phyloP scores from a whole-genome alignment of 2,888 invertebrate species.

The Andricus curvator region DNA sequence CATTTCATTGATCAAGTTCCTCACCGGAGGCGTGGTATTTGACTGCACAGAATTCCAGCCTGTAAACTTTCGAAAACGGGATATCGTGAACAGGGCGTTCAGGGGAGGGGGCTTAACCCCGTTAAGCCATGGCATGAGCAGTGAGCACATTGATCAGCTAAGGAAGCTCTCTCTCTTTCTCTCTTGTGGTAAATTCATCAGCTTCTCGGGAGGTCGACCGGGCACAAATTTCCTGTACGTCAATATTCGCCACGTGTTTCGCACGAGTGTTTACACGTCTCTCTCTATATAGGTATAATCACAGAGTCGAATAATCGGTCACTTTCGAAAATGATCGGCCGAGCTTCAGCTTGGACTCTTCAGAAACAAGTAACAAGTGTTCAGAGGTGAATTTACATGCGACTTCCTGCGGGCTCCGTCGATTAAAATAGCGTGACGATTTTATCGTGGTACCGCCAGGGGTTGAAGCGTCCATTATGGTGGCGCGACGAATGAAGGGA shows the following conservation, averaged over 20 bases:
- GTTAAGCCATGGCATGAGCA: constrained; percentile 30
- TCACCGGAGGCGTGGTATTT: constrained; percentile 27
- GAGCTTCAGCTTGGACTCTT: background rate
- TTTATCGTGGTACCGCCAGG: constrained; percentile 69
- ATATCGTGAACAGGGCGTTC: constrained; percentile 36
- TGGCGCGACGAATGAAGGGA: constrained; percentile 42
- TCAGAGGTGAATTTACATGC: constrained; percentile 69
- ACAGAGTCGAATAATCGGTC: background rate
- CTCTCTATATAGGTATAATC: constrained; percentile 1
- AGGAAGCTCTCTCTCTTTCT: constrained; percentile 19
- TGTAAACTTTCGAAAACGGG: constrained; percentile 41
- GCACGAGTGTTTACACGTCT: constrained; percentile 43
- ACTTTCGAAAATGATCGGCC: background rate
- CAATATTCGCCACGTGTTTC: constrained; percentile 47
- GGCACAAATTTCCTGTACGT: constrained; percentile 40
- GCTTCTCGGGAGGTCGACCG: constrained; percentile 19
- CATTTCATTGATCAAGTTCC: constrained; percentile 32
- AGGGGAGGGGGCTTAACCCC: constrained; percentile 39
- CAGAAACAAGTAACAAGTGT: constrained; percentile 42
- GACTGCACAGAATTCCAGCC: constrained; percentile 23
- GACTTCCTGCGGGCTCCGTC: constrained; percentile 69
- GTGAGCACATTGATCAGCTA: constrained; percentile 18
- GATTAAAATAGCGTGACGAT: constrained; percentile 71
- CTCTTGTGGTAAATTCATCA: constrained; percentile 17
- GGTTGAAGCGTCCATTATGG: constrained; percentile 64